Conservation (phyloP, 2,113 vertebrate species). For the Aix galericulata region DNA sequence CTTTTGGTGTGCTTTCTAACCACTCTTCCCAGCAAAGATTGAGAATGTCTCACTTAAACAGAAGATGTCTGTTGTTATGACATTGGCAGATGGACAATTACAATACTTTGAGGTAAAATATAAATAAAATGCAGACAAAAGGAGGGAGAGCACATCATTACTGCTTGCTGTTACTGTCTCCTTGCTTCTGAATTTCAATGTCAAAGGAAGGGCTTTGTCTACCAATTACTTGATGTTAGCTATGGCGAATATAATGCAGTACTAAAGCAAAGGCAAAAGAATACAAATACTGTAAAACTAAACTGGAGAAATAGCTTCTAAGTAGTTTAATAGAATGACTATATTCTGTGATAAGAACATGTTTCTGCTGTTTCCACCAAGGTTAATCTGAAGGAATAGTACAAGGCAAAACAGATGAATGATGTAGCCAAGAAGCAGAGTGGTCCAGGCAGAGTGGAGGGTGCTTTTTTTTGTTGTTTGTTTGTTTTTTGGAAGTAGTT, state of each 20-base stretch:
- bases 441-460: not conserved
- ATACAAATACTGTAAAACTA: not conserved
- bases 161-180: not conserved
- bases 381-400: not conserved
- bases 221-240: not conserved
- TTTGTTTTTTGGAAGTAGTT: not conserved
- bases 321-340: not conserved
- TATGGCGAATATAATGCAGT: not conserved
- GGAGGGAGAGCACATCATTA: not conserved
- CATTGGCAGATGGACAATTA: slow-evolving; percentile 2
- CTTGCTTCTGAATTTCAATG: not conserved
- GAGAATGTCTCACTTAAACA: not conserved
- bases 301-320: not conserved
- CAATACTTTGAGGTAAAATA: slow-evolving; percentile 4
- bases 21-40: not conserved
- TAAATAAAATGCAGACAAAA: not conserved
- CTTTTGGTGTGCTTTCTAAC: not conserved
- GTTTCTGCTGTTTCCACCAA: not conserved
- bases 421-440: not conserved
- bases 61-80: not conserved
- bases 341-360: not conserved
- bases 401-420: not conserved
- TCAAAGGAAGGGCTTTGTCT: slow-evolving; percentile 3
- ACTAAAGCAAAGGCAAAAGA: not conserved
- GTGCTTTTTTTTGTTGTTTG: too few species aligned